These are phyloP conservation scores for Phrynocephalus guinanensis DNA, from an alignment of 2,797 vertebrate genomes.

Conservation along the genomic window DNA sequence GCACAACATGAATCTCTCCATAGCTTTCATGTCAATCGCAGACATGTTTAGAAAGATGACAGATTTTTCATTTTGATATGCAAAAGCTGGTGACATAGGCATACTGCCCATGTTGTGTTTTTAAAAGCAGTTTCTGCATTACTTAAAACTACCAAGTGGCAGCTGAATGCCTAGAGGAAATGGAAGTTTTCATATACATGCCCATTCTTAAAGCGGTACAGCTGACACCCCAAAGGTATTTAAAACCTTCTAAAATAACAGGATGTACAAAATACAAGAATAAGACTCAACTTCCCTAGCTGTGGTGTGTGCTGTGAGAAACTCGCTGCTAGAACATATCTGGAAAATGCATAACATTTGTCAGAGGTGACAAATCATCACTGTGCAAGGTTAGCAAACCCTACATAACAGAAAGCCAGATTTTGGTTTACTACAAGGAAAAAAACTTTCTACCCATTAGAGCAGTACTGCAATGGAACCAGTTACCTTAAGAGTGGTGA, in stretches of 20 bases:
- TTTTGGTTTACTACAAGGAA: too few species aligned
- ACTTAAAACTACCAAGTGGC: not conserved
- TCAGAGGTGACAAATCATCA: not conserved
- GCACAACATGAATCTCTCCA: not conserved
- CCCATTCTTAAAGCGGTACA: not conserved
- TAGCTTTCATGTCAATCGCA: constrained; percentile 27
- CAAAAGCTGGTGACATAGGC: not conserved
- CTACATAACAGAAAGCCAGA: not conserved
- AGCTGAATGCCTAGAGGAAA: constrained; percentile 2
- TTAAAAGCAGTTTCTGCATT: constrained; percentile 24
- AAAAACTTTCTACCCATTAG: too few species aligned
- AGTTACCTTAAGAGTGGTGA: too few species aligned
- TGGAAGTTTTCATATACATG: not conserved
- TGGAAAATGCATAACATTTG: not conserved
- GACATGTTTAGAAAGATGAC: constrained; percentile 16
- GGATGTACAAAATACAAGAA: not conserved
- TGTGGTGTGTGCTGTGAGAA: not conserved
- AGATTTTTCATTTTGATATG: not conserved
- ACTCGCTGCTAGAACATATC: not conserved
- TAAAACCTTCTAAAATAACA: not conserved
- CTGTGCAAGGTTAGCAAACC: not conserved
- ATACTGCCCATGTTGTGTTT: constrained; percentile 38
- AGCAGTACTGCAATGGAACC: too few species aligned
- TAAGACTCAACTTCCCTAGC: not conserved
- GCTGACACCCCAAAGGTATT: not conserved